Evolutionary conservation across 1,140 invertebrate species (phyloP).

Genomic region (Drosophila ohnishii): DNA sequence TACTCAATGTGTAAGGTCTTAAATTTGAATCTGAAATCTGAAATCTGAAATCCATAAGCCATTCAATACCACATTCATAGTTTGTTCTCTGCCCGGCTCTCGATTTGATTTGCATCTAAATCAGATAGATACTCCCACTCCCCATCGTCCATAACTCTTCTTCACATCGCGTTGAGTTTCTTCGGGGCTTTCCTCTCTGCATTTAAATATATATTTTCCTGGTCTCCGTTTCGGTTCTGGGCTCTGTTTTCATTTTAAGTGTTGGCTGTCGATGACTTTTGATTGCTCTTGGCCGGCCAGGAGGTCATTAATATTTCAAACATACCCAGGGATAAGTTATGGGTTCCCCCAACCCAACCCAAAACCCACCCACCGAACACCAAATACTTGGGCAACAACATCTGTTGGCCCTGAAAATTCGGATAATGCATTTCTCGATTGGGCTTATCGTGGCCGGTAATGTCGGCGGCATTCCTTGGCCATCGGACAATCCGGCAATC

Average conservation of each 20-base stretch:
- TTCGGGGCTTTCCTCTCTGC: constrained; percentile 57
- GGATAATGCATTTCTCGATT: constrained; percentile 39
- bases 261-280: constrained; percentile 64
- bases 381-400: constrained; percentile 7
- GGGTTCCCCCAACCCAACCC: constrained; percentile 45
- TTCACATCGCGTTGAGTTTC: constrained; percentile 46
- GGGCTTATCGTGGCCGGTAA: constrained; percentile 41
- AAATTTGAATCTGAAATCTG: constrained; percentile 76
- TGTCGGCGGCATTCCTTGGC: constrained; percentile 62
- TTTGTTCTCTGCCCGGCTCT: constrained; percentile 64
- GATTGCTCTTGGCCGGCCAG: constrained; percentile 35
- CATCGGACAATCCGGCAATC: constrained; percentile 27
- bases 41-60: constrained; percentile 78
- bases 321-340: constrained; percentile 75
- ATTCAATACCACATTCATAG: constrained; percentile 80
- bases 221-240: constrained; percentile 42
- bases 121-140: constrained; percentile 70
- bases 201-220: constrained; percentile 66
- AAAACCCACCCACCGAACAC: constrained; percentile 6
- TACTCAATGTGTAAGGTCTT: constrained; percentile 82
- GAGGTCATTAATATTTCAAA: constrained; percentile 78
- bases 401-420: constrained; percentile 49
- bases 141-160: constrained; percentile 65
- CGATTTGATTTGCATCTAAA: constrained; percentile 80
- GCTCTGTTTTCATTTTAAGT: constrained; percentile 67